Evolutionary conservation across 2,113 vertebrate species (phyloP).

Genomic region (Corydoras maculifer): DNA sequence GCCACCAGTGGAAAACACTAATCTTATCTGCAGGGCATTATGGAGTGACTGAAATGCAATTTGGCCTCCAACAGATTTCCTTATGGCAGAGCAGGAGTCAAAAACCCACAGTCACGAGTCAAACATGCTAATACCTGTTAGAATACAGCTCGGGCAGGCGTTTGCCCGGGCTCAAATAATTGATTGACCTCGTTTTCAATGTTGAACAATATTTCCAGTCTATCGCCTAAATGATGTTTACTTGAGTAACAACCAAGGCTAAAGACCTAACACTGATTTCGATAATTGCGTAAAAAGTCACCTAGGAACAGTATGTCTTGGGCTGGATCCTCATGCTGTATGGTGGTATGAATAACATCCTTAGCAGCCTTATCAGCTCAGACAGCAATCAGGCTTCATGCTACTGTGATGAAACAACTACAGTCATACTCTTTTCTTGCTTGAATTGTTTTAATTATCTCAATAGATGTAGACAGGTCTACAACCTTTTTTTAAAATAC

Average conservation of each 20-base stretch:
- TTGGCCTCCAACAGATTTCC: conserved; percentile 36
- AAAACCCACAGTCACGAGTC: conserved; percentile 47
- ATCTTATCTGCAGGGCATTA: conserved; percentile 68
- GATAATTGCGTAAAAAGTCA: too few species aligned
- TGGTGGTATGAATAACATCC: too few species aligned
- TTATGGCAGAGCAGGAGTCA: conserved; percentile 10
- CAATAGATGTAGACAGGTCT: too few species aligned
- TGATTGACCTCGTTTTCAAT: conserved; percentile 81
- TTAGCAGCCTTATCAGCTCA: too few species aligned
- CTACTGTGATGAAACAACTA: too few species aligned
- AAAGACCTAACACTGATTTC: too few species aligned
- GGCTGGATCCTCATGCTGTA: too few species aligned
- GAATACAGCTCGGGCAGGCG: conserved; percentile 49
- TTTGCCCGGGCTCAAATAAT: conserved; percentile 66
- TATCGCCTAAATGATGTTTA: conserved; percentile 56
- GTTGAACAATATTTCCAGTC: conserved; percentile 65
- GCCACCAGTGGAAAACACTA: conserved; percentile 68
- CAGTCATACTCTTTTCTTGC: too few species aligned
- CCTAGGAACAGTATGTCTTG: too few species aligned
- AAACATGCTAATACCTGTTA: conserved; percentile 67
- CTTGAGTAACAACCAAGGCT: conserved; percentile 45
- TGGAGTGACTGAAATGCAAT: conserved; percentile 70
- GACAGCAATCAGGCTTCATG: too few species aligned
- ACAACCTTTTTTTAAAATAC: too few species aligned
- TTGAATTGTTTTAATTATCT: too few species aligned